phyloP scores from a whole-genome alignment of 2,888 invertebrate species.

The Pyralis farinalis region DNA sequence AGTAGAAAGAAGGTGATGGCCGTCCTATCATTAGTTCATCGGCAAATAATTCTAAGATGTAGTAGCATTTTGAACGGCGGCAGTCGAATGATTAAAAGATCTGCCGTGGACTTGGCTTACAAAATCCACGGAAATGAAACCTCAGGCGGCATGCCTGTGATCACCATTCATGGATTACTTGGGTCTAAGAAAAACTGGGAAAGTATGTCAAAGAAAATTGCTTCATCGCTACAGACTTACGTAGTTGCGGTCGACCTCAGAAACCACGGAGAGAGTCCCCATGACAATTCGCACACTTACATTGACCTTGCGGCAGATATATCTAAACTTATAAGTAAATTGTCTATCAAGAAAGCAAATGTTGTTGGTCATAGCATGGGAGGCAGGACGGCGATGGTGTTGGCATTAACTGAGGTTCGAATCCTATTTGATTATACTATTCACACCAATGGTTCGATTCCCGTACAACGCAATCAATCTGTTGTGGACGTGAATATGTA shows the following conservation, averaged over 20 bases:
- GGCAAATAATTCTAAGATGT: no score
- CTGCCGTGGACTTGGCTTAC: conserved; percentile 33
- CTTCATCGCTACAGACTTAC: conserved; percentile 78
- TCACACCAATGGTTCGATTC: no score
- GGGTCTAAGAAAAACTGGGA: conserved; percentile 95
- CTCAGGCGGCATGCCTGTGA: conserved; percentile 73
- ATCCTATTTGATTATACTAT: no score
- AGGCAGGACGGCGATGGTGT: conserved; percentile 91
- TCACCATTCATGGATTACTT: conserved; percentile 92
- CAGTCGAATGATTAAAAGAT: conserved; percentile 11
- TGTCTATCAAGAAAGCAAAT: conserved; percentile 77
- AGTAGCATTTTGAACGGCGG: no score
- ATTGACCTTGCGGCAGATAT: conserved; percentile 87
- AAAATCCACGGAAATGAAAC: conserved; percentile 29
- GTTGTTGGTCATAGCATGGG: conserved; percentile 96
- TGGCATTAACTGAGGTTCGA: conserved; percentile 83
- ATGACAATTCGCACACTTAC: conserved; percentile 85
- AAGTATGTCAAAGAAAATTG: conserved; percentile 86
- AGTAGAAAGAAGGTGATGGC: no score
- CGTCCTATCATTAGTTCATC: no score
- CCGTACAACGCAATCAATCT: no score
- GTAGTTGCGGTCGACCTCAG: conserved; percentile 91
- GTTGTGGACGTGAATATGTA: no score
- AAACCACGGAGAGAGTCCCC: conserved; percentile 96
- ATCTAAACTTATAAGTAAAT: conserved; percentile 76